Percentiles rank a stretch among this genome's conserved stretches.
phyloP scores from a whole-genome alignment of 2,888 invertebrate genomes.

The Pristionchus arcanus region DNA sequence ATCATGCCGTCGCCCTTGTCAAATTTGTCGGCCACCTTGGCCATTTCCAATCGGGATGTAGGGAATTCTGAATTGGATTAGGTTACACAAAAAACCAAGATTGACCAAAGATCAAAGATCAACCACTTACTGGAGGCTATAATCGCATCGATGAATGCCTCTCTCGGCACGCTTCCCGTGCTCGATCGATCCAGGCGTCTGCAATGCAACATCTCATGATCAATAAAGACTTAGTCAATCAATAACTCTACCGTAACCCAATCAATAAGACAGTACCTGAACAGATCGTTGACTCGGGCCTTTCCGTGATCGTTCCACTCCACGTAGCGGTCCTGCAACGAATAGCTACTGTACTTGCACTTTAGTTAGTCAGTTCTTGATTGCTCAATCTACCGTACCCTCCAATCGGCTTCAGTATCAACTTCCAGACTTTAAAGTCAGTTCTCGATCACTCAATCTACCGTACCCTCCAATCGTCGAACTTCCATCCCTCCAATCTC shows the following conservation, averaged over 20 bases:
- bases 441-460: background rate
- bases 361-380: too few species aligned
- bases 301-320: conserved; percentile 77
- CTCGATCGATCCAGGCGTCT: conserved; percentile 98
- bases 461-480: conserved; percentile 92
- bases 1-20: conserved; percentile 96
- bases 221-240: conserved; percentile 83
- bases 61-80: conserved; percentile 87
- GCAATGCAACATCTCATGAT: conserved; percentile 89
- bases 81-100: background rate
- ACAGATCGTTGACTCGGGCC: conserved; percentile 56
- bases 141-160: conserved; percentile 98
- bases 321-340: conserved; percentile 66
- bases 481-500: conserved; percentile 97
- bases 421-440: background rate
- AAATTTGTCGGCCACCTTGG: conserved; percentile 97
- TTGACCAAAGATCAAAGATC: too few species aligned
- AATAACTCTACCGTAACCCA: background rate
- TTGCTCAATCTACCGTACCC: too few species aligned
- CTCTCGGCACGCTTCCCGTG: conserved; percentile 94
- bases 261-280: conserved; percentile 20
- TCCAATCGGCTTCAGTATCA: too few species aligned
- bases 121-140: conserved; percentile 89
- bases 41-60: conserved; percentile 97
- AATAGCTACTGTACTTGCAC: background rate